Evolutionary conservation across 2,113 vertebrate species (phyloP).

Genomic region (Panurus biarmicus): DNA sequence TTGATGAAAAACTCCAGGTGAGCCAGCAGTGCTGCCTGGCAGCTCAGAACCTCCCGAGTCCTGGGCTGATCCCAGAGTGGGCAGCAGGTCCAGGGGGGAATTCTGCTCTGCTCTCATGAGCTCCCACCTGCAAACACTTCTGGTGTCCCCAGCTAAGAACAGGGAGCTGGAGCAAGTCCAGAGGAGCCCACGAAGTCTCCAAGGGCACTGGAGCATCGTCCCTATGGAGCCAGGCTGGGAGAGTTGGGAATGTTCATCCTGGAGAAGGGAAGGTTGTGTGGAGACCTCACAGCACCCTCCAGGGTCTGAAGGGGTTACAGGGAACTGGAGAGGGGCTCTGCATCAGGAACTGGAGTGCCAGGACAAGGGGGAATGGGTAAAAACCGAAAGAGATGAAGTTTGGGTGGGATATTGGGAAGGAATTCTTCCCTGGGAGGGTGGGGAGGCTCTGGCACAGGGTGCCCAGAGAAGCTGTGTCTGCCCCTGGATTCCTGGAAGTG

Average conservation of each 20-base stretch:
- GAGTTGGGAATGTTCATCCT: neutral
- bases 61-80: neutral
- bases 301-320: neutral
- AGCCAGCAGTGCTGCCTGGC: neutral
- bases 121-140: neutral
- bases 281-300: neutral
- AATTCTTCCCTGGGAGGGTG: neutral
- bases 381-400: neutral
- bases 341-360: neutral
- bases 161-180: neutral
- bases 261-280: neutral
- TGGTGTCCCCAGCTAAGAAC: neutral
- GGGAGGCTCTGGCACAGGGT: neutral
- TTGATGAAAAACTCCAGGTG: accelerated
- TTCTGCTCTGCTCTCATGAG: neutral
- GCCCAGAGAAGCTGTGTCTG: neutral
- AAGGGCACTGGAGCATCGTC: neutral
- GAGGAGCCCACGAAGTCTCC: neutral
- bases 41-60: neutral
- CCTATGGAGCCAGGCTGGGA: neutral
- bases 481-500: neutral
- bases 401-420: neutral
- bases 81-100: neutral
- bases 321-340: neutral
- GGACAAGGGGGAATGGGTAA: neutral